Percentiles rank a stretch among this genome's conserved stretches.
Evolutionary conservation across 2,888 invertebrate genomes (phyloP).

Genomic region (Spatulosminthurus flaviceps): DNA sequence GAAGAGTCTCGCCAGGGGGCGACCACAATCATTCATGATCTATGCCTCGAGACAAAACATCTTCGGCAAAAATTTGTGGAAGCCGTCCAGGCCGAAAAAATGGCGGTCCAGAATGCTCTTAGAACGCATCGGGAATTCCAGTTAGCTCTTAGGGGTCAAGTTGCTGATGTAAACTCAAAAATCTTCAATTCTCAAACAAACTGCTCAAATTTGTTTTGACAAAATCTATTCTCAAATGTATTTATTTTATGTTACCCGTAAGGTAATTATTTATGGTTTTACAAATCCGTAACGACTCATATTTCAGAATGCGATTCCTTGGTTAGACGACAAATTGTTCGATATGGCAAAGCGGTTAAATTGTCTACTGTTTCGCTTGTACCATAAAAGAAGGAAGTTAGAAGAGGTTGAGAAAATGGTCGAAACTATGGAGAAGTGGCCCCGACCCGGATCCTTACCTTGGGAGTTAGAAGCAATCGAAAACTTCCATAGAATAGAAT

Average conservation of each 20-base stretch:
- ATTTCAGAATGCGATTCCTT: constrained; percentile 56
- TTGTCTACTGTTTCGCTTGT: constrained; percentile 55
- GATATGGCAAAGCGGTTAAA: constrained; percentile 61
- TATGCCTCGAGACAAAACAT: constrained; percentile 56
- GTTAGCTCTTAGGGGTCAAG: constrained; percentile 57
- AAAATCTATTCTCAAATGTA: no score
- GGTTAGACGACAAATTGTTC: constrained; percentile 63
- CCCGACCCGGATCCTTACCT: constrained; percentile 58
- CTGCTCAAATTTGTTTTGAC: no score
- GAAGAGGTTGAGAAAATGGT: constrained; percentile 61
- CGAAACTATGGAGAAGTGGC: constrained; percentile 57
- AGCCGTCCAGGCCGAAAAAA: constrained; percentile 59
- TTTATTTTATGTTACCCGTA: no score
- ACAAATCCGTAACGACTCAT: no score
- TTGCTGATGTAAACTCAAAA: constrained; percentile 54
- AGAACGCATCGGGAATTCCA: constrained; percentile 61
- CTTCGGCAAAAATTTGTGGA: constrained; percentile 57
- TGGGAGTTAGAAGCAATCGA: constrained; percentile 58
- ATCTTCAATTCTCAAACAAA: no score
- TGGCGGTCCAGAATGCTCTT: constrained; percentile 61
- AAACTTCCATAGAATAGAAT: constrained; percentile 54
- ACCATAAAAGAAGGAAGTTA: constrained; percentile 55
- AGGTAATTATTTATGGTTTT: not conserved
- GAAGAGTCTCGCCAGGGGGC: constrained; percentile 54
- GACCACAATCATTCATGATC: constrained; percentile 54